These are phyloP conservation scores for Galerucella calmariensis DNA, from an alignment of 2,888 invertebrate genomes.

Conservation along the genomic window DNA sequence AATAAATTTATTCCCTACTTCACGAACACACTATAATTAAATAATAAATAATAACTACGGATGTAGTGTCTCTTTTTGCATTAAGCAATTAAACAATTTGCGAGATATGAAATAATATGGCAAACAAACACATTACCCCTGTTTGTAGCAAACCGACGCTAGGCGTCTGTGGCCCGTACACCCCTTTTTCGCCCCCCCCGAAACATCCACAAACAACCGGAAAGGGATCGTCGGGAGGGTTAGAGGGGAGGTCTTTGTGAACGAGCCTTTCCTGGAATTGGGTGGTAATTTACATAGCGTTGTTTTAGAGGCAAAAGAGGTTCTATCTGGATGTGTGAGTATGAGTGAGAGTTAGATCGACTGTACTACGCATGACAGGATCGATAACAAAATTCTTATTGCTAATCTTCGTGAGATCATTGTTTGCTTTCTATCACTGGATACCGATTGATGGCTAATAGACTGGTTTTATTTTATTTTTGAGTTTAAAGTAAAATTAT, in stretches of 20 bases:
- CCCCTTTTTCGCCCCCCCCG: constrained; percentile 17
- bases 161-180: constrained; percentile 24
- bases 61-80: not conserved
- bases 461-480: not conserved
- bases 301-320: constrained; percentile 54
- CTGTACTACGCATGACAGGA: constrained; percentile 59
- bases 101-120: constrained; percentile 29
- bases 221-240: constrained; percentile 41
- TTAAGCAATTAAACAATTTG: constrained; percentile 33
- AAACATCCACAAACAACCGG: constrained; percentile 26
- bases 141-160: constrained; percentile 28
- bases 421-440: constrained; percentile 39
- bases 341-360: constrained; percentile 45
- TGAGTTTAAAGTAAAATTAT: not conserved
- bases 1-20: no score
- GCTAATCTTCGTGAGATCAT: constrained; percentile 47
- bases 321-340: constrained; percentile 22
- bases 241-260: constrained; percentile 49
- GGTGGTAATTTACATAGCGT: constrained; percentile 64
- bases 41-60: not conserved
- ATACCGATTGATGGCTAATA: not conserved
- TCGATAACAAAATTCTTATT: constrained; percentile 59
- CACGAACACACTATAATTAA: no score
- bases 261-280: constrained; percentile 61
- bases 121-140: constrained; percentile 35